These are phyloP conservation scores for Apis mellifera DNA, from an alignment of 1,140 invertebrate genomes.

Conservation along the genomic window Amel_HAv3.1 CM009938.2:3551001-3551500, in stretches of 20 bases:
- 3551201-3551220: too few relatives aligned
- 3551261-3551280: background rate
- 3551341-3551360: conserved; percentile 8
- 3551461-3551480: conserved; percentile 29
- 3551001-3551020: background rate
- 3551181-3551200: too few relatives aligned
- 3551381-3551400: conserved; percentile 24
- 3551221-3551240: background rate
- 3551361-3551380: conserved; percentile 6
- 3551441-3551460: conserved; percentile 40
- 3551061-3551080: too few relatives aligned
- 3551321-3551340: background rate
- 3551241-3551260: too few relatives aligned
- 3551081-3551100: too few relatives aligned
- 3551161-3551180: too few relatives aligned
- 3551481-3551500: conserved; percentile 14
- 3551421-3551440: conserved; percentile 51
- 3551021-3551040: too few relatives aligned
- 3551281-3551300: too few relatives aligned
- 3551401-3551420: conserved; percentile 24
- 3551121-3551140: too few relatives aligned
- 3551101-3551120: too few relatives aligned
- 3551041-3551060: too few relatives aligned
- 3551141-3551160: too few relatives aligned
- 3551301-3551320: background rate